Conservation (phyloP, 2,888 invertebrate species). For the Drosophila leonis region DNA sequence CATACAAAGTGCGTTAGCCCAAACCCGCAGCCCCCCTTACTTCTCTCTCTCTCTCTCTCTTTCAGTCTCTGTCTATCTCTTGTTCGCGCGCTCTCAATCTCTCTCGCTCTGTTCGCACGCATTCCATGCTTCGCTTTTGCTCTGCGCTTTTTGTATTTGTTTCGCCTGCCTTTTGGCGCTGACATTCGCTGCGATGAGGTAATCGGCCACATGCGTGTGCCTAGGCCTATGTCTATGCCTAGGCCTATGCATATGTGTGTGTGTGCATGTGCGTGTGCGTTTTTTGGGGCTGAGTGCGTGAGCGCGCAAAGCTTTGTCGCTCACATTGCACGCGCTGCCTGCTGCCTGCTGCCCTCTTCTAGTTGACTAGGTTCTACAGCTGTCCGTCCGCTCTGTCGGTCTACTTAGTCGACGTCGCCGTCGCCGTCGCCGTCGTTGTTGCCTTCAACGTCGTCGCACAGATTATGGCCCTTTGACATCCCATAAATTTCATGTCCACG, state of each 20-base stretch:
- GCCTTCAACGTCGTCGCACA: conserved; percentile 42
- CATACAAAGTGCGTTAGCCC: conserved; percentile 57
- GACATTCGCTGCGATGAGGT: conserved; percentile 77
- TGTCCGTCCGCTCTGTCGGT: conserved; percentile 9
- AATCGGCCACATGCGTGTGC: conserved; percentile 67
- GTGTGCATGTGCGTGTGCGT: conserved; percentile 18
- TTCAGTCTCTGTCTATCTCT: not conserved
- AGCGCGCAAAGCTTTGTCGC: conserved; percentile 65
- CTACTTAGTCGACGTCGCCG: conserved; percentile 10
- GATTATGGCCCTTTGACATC: conserved; percentile 82
- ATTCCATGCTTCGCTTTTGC: conserved; percentile 68
- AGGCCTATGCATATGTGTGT: conserved; percentile 20
- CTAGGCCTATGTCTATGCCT: conserved; percentile 19
- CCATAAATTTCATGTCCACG: conserved; percentile 75
- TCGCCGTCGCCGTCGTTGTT: conserved; percentile 17
- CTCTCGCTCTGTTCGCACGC: conserved; percentile 53
- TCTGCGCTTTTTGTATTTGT: conserved; percentile 45
- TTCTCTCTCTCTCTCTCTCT: not conserved
- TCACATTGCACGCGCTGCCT: conserved; percentile 67
- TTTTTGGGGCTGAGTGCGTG: conserved; percentile 49
- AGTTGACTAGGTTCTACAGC: conserved; percentile 37
- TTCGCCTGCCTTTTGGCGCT: conserved; percentile 47
- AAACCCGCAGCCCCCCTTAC: not conserved
- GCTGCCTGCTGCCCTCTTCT: conserved; percentile 33
- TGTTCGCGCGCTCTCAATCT: too few relatives aligned